These are phyloP conservation scores for Anisognathus igniventris DNA, from an alignment of 2,797 vertebrate genomes.

Conservation along the genomic window DNA sequence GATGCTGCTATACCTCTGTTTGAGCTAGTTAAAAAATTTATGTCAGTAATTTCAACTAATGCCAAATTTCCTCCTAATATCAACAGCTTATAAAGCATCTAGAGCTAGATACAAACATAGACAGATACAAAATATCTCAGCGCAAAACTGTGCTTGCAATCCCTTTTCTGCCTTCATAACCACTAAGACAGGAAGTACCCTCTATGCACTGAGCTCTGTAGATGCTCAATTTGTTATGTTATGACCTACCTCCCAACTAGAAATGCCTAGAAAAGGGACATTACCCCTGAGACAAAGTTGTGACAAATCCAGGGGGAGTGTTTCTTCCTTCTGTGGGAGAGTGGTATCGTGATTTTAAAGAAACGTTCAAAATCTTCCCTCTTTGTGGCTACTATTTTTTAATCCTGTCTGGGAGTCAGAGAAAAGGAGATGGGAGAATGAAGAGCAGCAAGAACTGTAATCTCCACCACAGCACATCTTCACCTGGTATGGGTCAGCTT, in stretches of 20 bases:
- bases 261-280: neutral
- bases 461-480: neutral
- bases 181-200: neutral
- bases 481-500: neutral
- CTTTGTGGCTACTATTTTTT: neutral
- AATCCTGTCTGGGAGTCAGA: neutral
- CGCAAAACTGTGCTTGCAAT: neutral
- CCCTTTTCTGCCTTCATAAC: neutral
- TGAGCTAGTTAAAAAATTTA: neutral
- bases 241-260: neutral
- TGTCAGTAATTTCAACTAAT: neutral
- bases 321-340: neutral
- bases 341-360: rapidly evolving
- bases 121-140: neutral
- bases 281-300: neutral
- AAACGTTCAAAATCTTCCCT: neutral
- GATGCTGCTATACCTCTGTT: neutral
- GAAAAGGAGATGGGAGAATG: neutral
- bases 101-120: neutral
- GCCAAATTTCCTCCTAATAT: neutral
- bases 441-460: neutral
- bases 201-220: neutral
- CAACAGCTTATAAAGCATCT: neutral
- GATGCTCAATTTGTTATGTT: neutral
- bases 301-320: neutral